A percentile compares a stretch with the other conserved stretches of the same genome.
phyloP scores from a whole-genome alignment of 1,140 invertebrate species.

The Manduca sexta region DNA sequence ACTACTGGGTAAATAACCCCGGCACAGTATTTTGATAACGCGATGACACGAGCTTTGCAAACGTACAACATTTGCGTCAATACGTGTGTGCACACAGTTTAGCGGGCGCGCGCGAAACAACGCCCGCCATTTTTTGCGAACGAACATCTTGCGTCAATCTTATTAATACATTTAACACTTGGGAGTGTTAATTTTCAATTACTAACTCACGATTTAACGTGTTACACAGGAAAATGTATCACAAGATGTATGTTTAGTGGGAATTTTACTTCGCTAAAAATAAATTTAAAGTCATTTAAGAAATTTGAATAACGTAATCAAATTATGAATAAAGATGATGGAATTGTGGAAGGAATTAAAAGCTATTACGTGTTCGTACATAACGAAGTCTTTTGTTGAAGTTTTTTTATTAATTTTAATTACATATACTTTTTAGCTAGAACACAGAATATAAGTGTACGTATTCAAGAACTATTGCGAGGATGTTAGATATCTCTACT shows the following conservation, averaged over 20 bases:
- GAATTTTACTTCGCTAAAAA: not conserved
- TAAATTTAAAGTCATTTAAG: too few relatives aligned
- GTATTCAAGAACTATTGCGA: too few relatives aligned
- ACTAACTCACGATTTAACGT: slow-evolving; percentile 9
- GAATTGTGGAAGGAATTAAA: too few relatives aligned
- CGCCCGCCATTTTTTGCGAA: slow-evolving; percentile 12
- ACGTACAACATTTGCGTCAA: slow-evolving; percentile 17
- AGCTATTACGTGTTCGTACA: too few relatives aligned
- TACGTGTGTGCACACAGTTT: slow-evolving; percentile 13
- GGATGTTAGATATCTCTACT: too few relatives aligned
- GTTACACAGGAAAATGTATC: not conserved
- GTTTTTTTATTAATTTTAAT: too few relatives aligned
- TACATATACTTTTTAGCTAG: too few relatives aligned
- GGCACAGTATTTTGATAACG: slow-evolving; percentile 12
- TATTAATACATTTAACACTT: slow-evolving; percentile 19
- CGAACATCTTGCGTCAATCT: slow-evolving; percentile 20
- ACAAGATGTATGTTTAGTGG: not conserved
- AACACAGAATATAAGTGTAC: too few relatives aligned
- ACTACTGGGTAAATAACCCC: slow-evolving; percentile 13
- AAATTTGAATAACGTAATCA: too few relatives aligned
- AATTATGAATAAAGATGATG: too few relatives aligned
- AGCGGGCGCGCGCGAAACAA: slow-evolving; percentile 21
- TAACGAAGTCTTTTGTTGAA: too few relatives aligned
- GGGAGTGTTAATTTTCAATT: slow-evolving; percentile 13
- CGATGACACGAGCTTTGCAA: slow-evolving; percentile 10